Conservation (phyloP, 2,113 vertebrate genomes). For the Mixornis gularis region DNA sequence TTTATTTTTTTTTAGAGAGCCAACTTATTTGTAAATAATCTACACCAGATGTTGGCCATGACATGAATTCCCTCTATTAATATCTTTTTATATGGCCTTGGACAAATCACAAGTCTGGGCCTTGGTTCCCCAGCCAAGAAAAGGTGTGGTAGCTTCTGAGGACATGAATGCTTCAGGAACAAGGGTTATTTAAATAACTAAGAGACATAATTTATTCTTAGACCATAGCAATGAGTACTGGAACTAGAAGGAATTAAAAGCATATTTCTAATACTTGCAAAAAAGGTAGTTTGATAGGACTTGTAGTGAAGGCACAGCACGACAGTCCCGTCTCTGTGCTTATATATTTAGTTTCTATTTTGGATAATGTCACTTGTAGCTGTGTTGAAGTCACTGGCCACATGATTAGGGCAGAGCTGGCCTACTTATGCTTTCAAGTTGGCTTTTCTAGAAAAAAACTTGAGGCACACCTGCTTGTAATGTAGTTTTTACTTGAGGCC, state of each 20-base stretch:
- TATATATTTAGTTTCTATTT: neutral
- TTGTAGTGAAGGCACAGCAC: neutral
- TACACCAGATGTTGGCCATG: conserved; percentile 25
- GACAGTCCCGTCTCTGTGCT: neutral
- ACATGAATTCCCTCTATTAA: conserved; percentile 28
- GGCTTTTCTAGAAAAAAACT: neutral
- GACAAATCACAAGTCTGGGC: neutral
- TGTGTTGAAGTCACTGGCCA: neutral
- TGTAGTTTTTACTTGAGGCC: neutral
- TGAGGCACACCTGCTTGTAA: neutral
- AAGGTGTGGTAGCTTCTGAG: conserved; percentile 22
- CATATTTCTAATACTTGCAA: neutral
- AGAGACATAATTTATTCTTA: neutral
- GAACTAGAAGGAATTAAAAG: neutral
- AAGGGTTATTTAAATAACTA: neutral
- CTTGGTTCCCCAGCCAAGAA: neutral
- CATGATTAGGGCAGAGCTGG: neutral
- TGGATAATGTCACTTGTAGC: neutral
- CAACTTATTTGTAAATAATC: conserved; percentile 58
- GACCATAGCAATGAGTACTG: neutral
- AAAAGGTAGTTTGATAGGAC: neutral
- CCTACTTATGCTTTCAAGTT: neutral
- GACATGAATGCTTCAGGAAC: neutral
- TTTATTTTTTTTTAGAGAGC: neutral
- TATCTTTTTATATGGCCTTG: conserved; percentile 6